A percentile compares a stretch with the other conserved stretches of the same genome.
phyloP scores from a whole-genome alignment of 2,888 invertebrate species.

The Craniophora ligustri region DNA sequence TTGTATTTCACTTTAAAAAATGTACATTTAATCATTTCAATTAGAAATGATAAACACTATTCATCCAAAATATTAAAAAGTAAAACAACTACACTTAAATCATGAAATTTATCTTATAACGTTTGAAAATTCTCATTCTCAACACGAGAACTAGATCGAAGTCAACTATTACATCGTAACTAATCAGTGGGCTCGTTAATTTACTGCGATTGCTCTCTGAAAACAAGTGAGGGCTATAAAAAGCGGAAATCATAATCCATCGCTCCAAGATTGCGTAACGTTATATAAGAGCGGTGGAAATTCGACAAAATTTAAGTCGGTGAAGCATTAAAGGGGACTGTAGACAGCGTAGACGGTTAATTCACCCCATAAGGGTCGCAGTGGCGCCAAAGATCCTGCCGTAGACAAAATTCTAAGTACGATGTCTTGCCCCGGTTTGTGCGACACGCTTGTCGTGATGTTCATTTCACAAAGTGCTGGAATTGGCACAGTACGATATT shows the following conservation, averaged over 20 bases:
- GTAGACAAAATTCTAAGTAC: slow-evolving; percentile 86
- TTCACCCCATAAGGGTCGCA: slow-evolving; percentile 87
- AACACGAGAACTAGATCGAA: slow-evolving; percentile 31
- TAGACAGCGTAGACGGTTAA: slow-evolving; percentile 83
- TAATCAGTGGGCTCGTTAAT: slow-evolving; percentile 55
- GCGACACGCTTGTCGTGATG: slow-evolving; percentile 52
- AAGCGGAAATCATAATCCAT: slow-evolving; percentile 83
- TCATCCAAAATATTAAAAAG: too few species aligned
- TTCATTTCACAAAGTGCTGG: slow-evolving; percentile 53
- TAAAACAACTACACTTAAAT: too few species aligned
- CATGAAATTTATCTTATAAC: slow-evolving; percentile 41
- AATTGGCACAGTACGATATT: slow-evolving; percentile 47
- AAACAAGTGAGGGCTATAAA: slow-evolving; percentile 75
- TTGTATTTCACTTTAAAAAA: too few species aligned
- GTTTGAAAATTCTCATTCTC: slow-evolving; percentile 16
- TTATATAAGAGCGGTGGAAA: slow-evolving; percentile 82
- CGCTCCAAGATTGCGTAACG: slow-evolving; percentile 78
- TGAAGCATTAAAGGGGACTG: slow-evolving; percentile 85
- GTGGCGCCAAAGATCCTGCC: slow-evolving; percentile 86
- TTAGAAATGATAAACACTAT: too few species aligned
- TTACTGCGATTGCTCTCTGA: slow-evolving; percentile 54
- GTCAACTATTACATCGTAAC: slow-evolving; percentile 41
- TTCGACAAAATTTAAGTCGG: slow-evolving; percentile 87
- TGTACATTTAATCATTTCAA: too few species aligned
- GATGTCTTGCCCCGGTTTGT: slow-evolving; percentile 68